Base-by-base conservation (phyloP, 2,797 vertebrate species). In the Sebastes matsubarae region DNA sequence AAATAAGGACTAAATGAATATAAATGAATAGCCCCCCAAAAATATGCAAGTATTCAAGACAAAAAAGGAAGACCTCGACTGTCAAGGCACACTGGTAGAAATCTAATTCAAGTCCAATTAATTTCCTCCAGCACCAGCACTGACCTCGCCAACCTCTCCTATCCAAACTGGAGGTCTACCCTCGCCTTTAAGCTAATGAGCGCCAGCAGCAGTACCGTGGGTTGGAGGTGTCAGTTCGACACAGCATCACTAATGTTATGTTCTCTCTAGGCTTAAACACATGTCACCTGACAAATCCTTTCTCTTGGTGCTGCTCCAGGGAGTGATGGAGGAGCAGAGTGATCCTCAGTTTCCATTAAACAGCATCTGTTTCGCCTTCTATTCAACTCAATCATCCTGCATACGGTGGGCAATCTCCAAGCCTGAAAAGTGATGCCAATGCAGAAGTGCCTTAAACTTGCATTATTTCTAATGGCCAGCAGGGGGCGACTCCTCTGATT, bases 141-240 rank as follows among this genome's bases (percentile, higher is more conserved):
- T 59, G 24, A 80, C 69, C 27, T 32, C 20, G 29, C 20, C 59
- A 67, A 68, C 46, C 32, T 60, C 29, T 71, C 3, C 52, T 22
- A 70, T 38, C 54, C 42, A 68, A 59, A 61, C 75, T 59, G 10
- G 7, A 64, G 32, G 72, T 75, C 46, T 64, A 68, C 29, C 38
- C 69, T 80, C 8, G 55, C 70, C 38, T 60, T 71, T 29, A 42
- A 58, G 25, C 54, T 81, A 79, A 81, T 82, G 72, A 87, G 72
- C 25, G 14, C 66, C 8, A 72, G 63, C 71, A 61, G 67, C 46
- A 63, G 65, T 3, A 72, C 46, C 25, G 1, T 63, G 42, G 5
- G 29, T 32, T 60, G 34, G 25, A 75, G 46, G 50, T 25, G 30
- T 81, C 42, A 63, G 25, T 79, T 77, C 20, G 25, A 64, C 66